Conservation (phyloP, 2,797 vertebrate genomes). For the Gila robusta region DNA sequence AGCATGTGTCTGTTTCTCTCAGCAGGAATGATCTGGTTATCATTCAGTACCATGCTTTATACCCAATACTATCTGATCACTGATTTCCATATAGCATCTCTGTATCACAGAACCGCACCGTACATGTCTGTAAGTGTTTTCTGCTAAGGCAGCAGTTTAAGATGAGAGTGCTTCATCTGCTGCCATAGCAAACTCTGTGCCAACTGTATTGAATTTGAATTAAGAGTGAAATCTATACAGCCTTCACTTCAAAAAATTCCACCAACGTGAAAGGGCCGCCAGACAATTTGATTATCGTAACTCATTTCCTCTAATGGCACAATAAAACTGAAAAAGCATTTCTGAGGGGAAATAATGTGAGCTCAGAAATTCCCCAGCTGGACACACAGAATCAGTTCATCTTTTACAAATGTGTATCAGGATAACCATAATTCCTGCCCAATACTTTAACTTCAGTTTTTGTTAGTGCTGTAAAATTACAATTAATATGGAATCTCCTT, state of each 20-base stretch:
- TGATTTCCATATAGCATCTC: not conserved
- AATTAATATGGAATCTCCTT: not conserved
- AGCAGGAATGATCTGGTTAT: not conserved
- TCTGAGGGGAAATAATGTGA: not conserved
- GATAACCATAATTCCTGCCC: not conserved
- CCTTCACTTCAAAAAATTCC: not conserved
- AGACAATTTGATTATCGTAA: constrained; percentile 12
- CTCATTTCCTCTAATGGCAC: constrained; percentile 27
- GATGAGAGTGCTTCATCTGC: constrained; percentile 12
- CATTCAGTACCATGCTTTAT: not conserved
- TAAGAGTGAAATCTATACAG: constrained; percentile 11
- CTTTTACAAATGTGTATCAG: not conserved
- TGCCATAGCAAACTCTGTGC: not conserved
- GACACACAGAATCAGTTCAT: not conserved
- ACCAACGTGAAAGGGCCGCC: not conserved
- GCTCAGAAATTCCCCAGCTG: not conserved
- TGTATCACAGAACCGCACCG: not conserved
- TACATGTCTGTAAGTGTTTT: not conserved
- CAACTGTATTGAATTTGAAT: constrained; percentile 23
- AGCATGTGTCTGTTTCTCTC: not conserved
- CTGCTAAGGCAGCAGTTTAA: constrained; percentile 21
- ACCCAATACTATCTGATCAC: not conserved
- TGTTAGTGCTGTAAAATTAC: not conserved
- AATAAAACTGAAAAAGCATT: constrained; percentile 2
- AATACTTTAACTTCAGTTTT: not conserved